Percentiles rank a stretch among this genome's conserved stretches.
phyloP scores from a whole-genome alignment of 2,888 invertebrate species.

The Myopa testacea region DNA sequence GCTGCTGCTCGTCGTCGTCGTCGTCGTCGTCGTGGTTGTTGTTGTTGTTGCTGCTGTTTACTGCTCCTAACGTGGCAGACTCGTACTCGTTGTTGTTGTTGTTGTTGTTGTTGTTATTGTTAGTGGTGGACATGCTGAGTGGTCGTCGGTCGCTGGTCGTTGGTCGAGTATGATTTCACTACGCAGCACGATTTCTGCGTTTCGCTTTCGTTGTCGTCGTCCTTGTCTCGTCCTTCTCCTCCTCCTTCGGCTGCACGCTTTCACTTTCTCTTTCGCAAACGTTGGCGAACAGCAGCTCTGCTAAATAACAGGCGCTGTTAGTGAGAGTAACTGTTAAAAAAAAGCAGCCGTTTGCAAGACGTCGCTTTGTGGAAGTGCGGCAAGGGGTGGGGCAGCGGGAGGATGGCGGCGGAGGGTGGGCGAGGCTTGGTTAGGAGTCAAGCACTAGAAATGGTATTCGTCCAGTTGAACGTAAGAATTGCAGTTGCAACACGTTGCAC shows the following conservation, averaged over 20 bases:
- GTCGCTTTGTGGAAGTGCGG: neutral
- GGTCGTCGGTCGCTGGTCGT: neutral
- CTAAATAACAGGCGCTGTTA: neutral
- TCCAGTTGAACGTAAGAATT: neutral
- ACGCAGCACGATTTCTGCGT: slow-evolving; percentile 2
- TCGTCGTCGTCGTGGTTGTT: slow-evolving; percentile 44
- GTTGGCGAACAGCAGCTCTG: neutral
- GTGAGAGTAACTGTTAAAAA: neutral
- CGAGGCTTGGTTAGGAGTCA: neutral
- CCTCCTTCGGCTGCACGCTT: neutral
- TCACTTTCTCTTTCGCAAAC: neutral
- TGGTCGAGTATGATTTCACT: neutral
- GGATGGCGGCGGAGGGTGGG: neutral
- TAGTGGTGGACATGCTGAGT: slow-evolving; percentile 15
- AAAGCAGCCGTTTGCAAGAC: neutral
- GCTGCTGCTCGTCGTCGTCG: slow-evolving; percentile 41
- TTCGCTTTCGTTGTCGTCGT: neutral
- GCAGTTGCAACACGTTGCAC: slow-evolving; percentile 33
- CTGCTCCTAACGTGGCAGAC: slow-evolving; percentile 41
- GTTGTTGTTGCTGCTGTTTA: slow-evolving; percentile 39
- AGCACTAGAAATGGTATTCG: neutral
- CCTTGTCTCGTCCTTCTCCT: neutral
- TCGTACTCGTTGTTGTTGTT: slow-evolving; percentile 45
- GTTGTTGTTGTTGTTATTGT: slow-evolving; percentile 26
- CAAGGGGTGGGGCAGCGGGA: too few species aligned